Evolutionary conservation across 2,113 vertebrate species (phyloP).

Genomic region (Ictalurus punctatus): DNA sequence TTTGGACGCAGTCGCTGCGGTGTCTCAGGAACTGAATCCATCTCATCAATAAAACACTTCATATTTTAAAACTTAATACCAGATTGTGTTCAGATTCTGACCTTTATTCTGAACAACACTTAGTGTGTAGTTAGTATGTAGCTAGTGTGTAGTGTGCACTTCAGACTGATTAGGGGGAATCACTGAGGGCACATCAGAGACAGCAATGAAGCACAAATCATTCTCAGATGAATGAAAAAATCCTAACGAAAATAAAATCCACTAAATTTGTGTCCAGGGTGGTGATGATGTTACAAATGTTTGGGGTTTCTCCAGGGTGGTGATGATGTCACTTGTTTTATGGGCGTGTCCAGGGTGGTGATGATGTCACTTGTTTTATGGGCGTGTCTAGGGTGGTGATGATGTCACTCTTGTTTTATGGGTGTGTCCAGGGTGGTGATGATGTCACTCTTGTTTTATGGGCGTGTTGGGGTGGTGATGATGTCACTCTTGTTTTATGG

Average conservation of each 20-base stretch:
- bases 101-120: neutral
- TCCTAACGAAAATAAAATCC: too few relatives aligned
- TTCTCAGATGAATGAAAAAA: neutral
- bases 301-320: too few relatives aligned
- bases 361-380: neutral
- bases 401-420: neutral
- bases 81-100: neutral
- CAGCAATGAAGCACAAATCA: neutral
- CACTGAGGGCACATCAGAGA: neutral
- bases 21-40: neutral
- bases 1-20: too few relatives aligned
- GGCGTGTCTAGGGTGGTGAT: neutral
- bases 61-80: neutral
- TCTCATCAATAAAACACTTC: too few relatives aligned
- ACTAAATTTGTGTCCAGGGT: too few relatives aligned
- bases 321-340: too few relatives aligned
- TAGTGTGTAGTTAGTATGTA: neutral
- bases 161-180: neutral
- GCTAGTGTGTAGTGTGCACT: neutral
- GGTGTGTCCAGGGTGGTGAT: neutral
- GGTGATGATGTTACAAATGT: too few relatives aligned
- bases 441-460: too few relatives aligned
- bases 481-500: neutral
- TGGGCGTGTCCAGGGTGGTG: neutral
- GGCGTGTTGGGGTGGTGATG: neutral